Evolutionary conservation across 2,113 vertebrate genomes (phyloP), one percentile per base, ranked within the genome.

Genomic region (Nematolebias whitei): DNA sequence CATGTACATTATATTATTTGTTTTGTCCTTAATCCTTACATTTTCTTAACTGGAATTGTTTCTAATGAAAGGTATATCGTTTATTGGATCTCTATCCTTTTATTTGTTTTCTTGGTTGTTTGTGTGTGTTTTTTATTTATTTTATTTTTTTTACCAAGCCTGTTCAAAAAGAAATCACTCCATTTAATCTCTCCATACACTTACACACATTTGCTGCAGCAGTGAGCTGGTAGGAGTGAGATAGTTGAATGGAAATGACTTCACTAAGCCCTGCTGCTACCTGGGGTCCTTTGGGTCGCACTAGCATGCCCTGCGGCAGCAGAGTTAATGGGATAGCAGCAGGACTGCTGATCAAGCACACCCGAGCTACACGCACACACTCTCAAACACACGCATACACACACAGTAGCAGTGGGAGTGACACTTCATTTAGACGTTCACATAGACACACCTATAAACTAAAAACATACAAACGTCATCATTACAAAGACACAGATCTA

Each of bases 311-410:
- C 84, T 65, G 85, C 75, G 24, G 85, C 86, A 67, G 76, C 79
- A 70, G 43, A 78, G 74, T 86, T 88, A 88, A 88, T 88, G 81
- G 81, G 77, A 74, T 78, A 72, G 86, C 83, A 84, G 79, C 71
- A 82, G 78, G 78, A 83, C 40, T 85, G 87, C 87, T 89, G 87
- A 87, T 84, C 83, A 74, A n/a, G n/a, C n/a, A n/a, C n/a, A n/a
- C n/a, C n/a, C n/a, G n/a, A n/a, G n/a, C n/a, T n/a, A n/a, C n/a
- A n/a, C n/a, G n/a, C n/a, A n/a, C n/a, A n/a, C 63, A 74, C 76
- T 38, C 39, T 10, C 43, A 18, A n/a, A n/a, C n/a, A n/a, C n/a
- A n/a, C n/a, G n/a, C 54, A 47, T 70, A 52, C 24, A 55, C 23
- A 66, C 40, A 57, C 39, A 38, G 32, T 26, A 51, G 29, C 40